phyloP scores from a whole-genome alignment of 1,140 invertebrate genomes.

The Melitaea cinxia region DNA sequence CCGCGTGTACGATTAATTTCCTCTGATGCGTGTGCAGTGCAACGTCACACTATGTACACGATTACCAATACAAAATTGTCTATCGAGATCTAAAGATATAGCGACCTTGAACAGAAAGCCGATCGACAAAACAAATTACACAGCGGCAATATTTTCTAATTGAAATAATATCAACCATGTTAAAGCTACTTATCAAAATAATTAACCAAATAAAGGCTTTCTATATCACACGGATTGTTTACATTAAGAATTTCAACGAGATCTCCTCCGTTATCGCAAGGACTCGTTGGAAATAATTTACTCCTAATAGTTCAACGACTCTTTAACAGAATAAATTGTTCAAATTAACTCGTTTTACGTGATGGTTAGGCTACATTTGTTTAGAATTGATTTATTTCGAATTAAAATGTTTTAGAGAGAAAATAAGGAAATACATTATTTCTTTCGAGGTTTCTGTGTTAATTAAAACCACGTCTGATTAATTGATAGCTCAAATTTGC shows the following conservation, averaged over 20 bases:
- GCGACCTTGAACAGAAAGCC: slow-evolving; percentile 24
- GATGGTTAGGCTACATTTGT: slow-evolving; percentile 20
- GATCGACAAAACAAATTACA: slow-evolving; percentile 34
- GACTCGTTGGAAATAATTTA: slow-evolving; percentile 27
- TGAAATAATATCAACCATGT: slow-evolving; percentile 25
- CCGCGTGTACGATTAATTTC: too few species aligned
- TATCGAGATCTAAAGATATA: slow-evolving; percentile 18
- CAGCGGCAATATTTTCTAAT: slow-evolving; percentile 27
- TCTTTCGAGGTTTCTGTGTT: slow-evolving; percentile 44
- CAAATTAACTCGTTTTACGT: slow-evolving; percentile 24
- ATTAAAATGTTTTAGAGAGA: slow-evolving; percentile 22
- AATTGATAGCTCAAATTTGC: slow-evolving; percentile 43
- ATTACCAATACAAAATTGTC: slow-evolving; percentile 30
- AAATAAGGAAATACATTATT: slow-evolving; percentile 32
- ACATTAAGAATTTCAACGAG: slow-evolving; percentile 29
- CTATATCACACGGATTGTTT: slow-evolving; percentile 32
- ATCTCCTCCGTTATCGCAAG: slow-evolving; percentile 22
- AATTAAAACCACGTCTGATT: slow-evolving; percentile 45
- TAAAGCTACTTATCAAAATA: slow-evolving; percentile 33
- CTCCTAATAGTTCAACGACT: slow-evolving; percentile 23
- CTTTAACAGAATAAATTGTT: slow-evolving; percentile 24
- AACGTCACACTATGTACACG: too few species aligned
- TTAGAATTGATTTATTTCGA: slow-evolving; percentile 23
- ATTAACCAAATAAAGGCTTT: too few species aligned
- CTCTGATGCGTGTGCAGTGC: too few species aligned